A percentile compares a stretch with the other conserved stretches of the same genome.
Evolutionary conservation across 64 coral and sea anemone genomes (phyloP).

Genomic region (Stylophora pistillata): DNA sequence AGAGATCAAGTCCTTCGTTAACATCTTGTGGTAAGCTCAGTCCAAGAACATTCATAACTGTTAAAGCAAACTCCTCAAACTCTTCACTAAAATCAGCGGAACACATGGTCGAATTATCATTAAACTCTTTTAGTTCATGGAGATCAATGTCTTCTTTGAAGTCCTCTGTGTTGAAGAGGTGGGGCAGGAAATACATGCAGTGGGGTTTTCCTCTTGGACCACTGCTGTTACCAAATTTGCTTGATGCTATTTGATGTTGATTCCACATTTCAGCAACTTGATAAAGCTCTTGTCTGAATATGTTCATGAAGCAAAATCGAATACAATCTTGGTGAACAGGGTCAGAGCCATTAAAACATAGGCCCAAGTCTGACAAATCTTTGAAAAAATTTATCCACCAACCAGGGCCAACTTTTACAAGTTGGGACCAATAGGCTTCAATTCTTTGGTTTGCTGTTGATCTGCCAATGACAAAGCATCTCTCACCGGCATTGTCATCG

Average conservation of each 20-base stretch:
- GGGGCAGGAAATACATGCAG: slow-evolving; percentile 58
- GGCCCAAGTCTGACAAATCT: slow-evolving; percentile 41
- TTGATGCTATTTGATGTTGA: slow-evolving; percentile 41
- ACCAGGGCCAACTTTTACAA: slow-evolving; percentile 20
- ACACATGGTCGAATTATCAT: slow-evolving; percentile 24
- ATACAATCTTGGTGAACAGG: slow-evolving; percentile 35
- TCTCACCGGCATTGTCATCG: background rate
- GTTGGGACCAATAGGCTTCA: slow-evolving; percentile 60
- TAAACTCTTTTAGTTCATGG: slow-evolving; percentile 28
- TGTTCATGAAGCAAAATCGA: slow-evolving; percentile 58
- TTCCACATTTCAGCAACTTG: slow-evolving; percentile 45
- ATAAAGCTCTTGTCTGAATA: slow-evolving; percentile 43
- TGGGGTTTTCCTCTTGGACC: slow-evolving; percentile 51
- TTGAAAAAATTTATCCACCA: slow-evolving; percentile 65
- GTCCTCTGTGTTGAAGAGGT: slow-evolving; percentile 32
- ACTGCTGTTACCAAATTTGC: slow-evolving; percentile 39
- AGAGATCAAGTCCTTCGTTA: slow-evolving; percentile 27
- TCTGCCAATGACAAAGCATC: slow-evolving; percentile 12
- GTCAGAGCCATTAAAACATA: slow-evolving; percentile 27
- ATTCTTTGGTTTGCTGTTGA: slow-evolving; percentile 60
- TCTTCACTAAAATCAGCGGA: slow-evolving; percentile 19
- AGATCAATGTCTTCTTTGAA: slow-evolving; percentile 26
- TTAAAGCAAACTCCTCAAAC: slow-evolving; percentile 42
- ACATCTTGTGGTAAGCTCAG: slow-evolving; percentile 23
- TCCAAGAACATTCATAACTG: slow-evolving; percentile 44